phyloP scores from a whole-genome alignment of 2,888 invertebrate species.

The Rapana venosa region DNA sequence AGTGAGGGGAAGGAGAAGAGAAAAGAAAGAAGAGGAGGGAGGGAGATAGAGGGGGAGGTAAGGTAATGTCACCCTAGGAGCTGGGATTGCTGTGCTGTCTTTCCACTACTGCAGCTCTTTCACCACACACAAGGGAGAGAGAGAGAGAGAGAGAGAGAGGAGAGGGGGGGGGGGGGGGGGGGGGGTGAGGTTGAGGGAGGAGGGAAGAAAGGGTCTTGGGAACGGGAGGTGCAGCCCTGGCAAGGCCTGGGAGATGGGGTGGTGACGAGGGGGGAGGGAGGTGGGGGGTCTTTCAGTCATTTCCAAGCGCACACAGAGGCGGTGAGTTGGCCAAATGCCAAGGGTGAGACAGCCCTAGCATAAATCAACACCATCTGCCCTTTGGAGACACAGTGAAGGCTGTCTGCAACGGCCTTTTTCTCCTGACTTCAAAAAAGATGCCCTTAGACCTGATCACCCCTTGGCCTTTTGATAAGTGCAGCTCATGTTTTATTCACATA shows the following conservation, averaged over 20 bases:
- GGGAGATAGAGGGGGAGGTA: too few species aligned
- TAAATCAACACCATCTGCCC: constrained; percentile 11
- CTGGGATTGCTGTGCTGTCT: constrained; percentile 9
- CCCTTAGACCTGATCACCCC: too few species aligned
- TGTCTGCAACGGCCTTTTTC: not conserved
- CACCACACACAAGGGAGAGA: not conserved
- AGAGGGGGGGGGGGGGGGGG: not conserved
- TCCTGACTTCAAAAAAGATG: not conserved
- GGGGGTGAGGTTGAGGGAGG: not conserved
- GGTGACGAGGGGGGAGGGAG: not conserved
- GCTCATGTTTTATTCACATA: too few species aligned
- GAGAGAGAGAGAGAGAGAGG: not conserved
- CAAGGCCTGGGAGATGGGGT: not conserved
- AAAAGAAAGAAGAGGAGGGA: not conserved
- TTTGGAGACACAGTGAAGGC: constrained; percentile 10
- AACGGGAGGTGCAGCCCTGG: not conserved
- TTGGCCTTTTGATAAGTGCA: too few species aligned
- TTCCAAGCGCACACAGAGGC: not conserved
- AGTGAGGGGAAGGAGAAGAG: not conserved
- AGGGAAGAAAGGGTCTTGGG: not conserved
- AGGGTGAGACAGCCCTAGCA: constrained; percentile 27
- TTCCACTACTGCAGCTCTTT: not conserved
- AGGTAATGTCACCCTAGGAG: not conserved
- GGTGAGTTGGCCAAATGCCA: constrained; percentile 23
- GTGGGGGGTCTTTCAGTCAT: not conserved